A percentile compares a stretch with the other conserved stretches of the same genome.
Evolutionary conservation across 2,113 vertebrate genomes (phyloP).

Genomic region (Dromiciops gliroides): DNA sequence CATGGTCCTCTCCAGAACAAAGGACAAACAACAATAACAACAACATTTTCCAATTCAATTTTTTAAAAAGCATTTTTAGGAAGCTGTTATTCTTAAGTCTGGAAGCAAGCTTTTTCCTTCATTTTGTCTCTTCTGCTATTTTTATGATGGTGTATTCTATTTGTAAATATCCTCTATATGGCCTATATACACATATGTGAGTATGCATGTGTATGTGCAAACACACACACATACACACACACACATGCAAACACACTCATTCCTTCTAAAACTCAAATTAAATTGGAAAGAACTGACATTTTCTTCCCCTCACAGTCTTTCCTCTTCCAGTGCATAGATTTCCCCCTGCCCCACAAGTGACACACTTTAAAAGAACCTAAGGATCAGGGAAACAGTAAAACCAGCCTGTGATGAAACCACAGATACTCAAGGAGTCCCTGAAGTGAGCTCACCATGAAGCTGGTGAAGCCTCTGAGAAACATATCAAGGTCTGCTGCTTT

Average conservation of each 20-base stretch:
- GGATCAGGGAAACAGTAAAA: background rate
- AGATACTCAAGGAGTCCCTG: background rate
- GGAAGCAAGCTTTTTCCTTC: background rate
- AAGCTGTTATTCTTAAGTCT: background rate
- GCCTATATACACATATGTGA: background rate
- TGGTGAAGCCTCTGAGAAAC: background rate
- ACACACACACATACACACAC: no score
- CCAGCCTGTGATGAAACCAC: background rate
- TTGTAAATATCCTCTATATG: background rate
- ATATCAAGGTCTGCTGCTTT: constrained; percentile 10
- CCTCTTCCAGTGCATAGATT: background rate
- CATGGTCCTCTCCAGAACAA: no score
- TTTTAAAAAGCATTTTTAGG: background rate
- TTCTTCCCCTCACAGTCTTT: background rate
- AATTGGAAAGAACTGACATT: background rate
- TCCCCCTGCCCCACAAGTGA: background rate
- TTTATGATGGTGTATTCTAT: background rate
- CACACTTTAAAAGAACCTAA: background rate
- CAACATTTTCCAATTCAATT: background rate
- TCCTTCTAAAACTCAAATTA: background rate
- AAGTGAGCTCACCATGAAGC: background rate
- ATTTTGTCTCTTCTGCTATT: background rate
- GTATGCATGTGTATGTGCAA: no score
- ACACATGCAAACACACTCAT: background rate
- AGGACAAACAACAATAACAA: no score